Evolutionary conservation across 2,888 invertebrate species (phyloP).

Genomic region (Epirrita christyi): DNA sequence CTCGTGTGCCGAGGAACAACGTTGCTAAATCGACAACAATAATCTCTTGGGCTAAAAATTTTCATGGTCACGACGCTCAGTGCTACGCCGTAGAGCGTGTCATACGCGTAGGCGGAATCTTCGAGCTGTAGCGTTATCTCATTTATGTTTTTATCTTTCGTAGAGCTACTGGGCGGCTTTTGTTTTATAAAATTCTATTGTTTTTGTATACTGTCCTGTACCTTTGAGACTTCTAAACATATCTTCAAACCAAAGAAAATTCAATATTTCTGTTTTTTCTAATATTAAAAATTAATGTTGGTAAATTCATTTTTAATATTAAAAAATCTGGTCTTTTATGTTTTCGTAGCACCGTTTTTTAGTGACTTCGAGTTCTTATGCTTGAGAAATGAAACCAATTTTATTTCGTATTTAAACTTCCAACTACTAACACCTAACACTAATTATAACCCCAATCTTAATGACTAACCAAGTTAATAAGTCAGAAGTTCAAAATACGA

Average conservation of each 20-base stretch:
- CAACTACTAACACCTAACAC: no score
- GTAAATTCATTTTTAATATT: not conserved
- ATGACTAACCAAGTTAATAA: slow-evolving; percentile 7
- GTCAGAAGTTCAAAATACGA: slow-evolving; percentile 33
- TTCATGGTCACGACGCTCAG: slow-evolving; percentile 43
- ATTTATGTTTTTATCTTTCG: slow-evolving; percentile 5
- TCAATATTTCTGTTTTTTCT: no score
- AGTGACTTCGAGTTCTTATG: not conserved
- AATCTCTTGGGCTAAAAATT: slow-evolving; percentile 51
- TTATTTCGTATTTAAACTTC: no score
- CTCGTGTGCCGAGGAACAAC: slow-evolving; percentile 58
- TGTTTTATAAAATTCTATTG: not conserved
- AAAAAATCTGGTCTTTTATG: not conserved
- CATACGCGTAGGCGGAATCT: slow-evolving; percentile 17
- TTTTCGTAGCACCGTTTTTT: not conserved
- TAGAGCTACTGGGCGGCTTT: not conserved
- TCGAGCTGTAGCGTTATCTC: slow-evolving; percentile 6
- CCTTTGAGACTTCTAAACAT: not conserved
- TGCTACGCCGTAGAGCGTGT: slow-evolving; percentile 37
- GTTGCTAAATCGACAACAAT: slow-evolving; percentile 64
- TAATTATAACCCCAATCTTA: not conserved
- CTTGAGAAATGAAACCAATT: not conserved
- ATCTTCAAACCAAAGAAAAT: not conserved
- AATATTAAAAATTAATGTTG: no score
- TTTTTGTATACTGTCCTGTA: not conserved